Evolutionary conservation across 2,888 invertebrate species (phyloP), one percentile per base, ranked within the genome.

Genomic region (Iselma pallidipennis): DNA sequence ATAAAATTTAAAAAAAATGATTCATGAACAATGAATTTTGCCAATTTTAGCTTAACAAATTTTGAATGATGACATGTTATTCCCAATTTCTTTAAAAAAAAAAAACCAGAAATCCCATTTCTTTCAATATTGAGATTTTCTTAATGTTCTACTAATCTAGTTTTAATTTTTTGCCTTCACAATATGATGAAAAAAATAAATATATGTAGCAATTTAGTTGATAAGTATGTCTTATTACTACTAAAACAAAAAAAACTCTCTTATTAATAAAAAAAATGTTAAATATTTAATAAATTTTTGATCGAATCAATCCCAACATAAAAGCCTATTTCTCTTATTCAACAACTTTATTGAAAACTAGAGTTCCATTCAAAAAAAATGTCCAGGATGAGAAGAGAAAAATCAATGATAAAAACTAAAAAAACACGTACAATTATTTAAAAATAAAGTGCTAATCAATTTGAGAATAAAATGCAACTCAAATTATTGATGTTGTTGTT

Each of bases 131-230:
- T 65, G 70, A 71, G 66, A 68, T 72, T 73, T 74, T 74, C 74
- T 74, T 73, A 74, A 72, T 72, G 72, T 76, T 73, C 72, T 76
- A 76, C 75, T 75, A 76, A 75, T 73, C 60, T 74, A 75, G 72
- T 68, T 73, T 74, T 74, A 72, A 71, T 75, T 42, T n/a, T n/a
- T 74, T 75, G 74, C 76, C 75, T 76, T 74, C 71, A 72, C 74
- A 72, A 74, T 68, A 65, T 65, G 64, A 72, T 60, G 70, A 55
- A 50, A 68, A 19, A 10, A 19, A 42, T 68, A 69, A 69, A 67
- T 71, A 71, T 71, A 71, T 71, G 70, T 73, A 75, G 75, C 72
- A 73, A 73, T 73, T 71, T 76, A 75, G 75, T 73, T 73, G 69
- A 72, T 74, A 75, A 71, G 70, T 68, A 71, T 71, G 70, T 74